Conservation (phyloP, 1,140 invertebrate species). For the Lepidostoma basale region DNA sequence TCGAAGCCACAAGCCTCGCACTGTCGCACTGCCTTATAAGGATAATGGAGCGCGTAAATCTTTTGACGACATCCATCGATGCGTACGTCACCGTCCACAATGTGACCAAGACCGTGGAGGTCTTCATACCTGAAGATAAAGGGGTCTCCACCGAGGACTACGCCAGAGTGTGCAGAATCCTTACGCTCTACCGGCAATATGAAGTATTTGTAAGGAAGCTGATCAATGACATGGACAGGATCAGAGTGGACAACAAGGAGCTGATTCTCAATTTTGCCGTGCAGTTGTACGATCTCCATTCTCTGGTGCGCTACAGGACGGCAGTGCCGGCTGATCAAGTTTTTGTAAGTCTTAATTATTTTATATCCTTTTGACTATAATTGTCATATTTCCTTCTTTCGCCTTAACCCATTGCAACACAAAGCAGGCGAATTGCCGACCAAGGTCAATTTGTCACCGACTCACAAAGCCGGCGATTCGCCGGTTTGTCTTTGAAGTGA, state of each 20-base stretch:
- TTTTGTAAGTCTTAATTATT: slow-evolving; percentile 62
- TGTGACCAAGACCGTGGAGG: slow-evolving; percentile 50
- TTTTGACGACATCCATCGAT: slow-evolving; percentile 65
- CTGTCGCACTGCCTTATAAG: slow-evolving; percentile 61
- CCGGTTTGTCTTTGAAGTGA: too few relatives aligned
- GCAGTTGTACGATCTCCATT: slow-evolving; percentile 62
- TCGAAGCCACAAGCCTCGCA: slow-evolving; percentile 58
- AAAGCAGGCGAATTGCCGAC: too few relatives aligned
- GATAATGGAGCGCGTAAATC: slow-evolving; percentile 67
- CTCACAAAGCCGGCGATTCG: too few relatives aligned
- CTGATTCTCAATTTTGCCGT: slow-evolving; percentile 56
- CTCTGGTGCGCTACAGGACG: slow-evolving; percentile 64
- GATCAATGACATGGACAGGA: slow-evolving; percentile 60
- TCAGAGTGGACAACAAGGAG: slow-evolving; percentile 55
- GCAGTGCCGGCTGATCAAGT: slow-evolving; percentile 67
- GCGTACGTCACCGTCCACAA: slow-evolving; percentile 51
- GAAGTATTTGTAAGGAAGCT: slow-evolving; percentile 66
- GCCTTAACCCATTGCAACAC: too few relatives aligned
- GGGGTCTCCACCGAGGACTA: slow-evolving; percentile 51
- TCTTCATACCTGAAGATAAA: slow-evolving; percentile 40
- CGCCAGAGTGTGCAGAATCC: slow-evolving; percentile 58
- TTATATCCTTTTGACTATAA: too few relatives aligned
- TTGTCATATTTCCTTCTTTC: too few relatives aligned
- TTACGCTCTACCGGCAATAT: slow-evolving; percentile 66
- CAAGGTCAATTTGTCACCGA: too few relatives aligned